A percentile compares a stretch with the other conserved stretches of the same genome.
Conservation (phyloP, 2,888 invertebrate species). For the Eupithecia subumbrata region DNA sequence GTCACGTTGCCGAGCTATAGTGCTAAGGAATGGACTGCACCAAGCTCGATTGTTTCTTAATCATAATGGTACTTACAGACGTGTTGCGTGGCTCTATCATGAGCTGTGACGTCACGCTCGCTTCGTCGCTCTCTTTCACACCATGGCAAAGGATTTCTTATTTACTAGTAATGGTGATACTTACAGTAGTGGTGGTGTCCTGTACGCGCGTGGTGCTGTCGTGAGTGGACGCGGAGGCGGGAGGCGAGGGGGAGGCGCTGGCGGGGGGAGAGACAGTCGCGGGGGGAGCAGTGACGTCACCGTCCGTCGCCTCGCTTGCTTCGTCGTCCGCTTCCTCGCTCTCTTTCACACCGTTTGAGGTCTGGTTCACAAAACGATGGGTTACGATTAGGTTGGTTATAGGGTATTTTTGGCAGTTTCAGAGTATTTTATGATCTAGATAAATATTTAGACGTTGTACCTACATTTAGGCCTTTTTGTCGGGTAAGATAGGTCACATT, state of each 20-base stretch:
- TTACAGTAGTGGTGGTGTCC: constrained; percentile 73
- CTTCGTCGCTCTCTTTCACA: background rate
- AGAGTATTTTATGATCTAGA: background rate
- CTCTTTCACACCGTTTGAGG: constrained; percentile 77
- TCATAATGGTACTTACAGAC: too few species aligned
- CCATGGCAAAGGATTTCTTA: background rate
- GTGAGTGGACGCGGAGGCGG: constrained; percentile 62
- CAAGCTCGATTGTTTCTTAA: too few species aligned
- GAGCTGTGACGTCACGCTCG: background rate
- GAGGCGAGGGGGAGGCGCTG: constrained; percentile 59
- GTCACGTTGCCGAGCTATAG: too few species aligned
- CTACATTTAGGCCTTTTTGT: too few species aligned
- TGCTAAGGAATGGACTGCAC: too few species aligned
- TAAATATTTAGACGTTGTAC: too few species aligned
- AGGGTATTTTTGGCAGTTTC: background rate
- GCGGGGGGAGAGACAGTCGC: constrained; percentile 54
- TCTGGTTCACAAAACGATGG: constrained; percentile 51
- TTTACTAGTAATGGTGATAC: background rate
- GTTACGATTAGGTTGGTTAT: constrained; percentile 35
- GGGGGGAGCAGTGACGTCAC: constrained; percentile 59
- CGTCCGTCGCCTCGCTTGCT: constrained; percentile 67
- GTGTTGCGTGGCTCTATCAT: background rate
- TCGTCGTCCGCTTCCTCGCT: constrained; percentile 76
- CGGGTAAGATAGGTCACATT: too few species aligned
- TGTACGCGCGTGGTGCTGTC: constrained; percentile 70